phyloP scores from a whole-genome alignment of 2,113 vertebrate species.

The Xiphophorus couchianus region DNA sequence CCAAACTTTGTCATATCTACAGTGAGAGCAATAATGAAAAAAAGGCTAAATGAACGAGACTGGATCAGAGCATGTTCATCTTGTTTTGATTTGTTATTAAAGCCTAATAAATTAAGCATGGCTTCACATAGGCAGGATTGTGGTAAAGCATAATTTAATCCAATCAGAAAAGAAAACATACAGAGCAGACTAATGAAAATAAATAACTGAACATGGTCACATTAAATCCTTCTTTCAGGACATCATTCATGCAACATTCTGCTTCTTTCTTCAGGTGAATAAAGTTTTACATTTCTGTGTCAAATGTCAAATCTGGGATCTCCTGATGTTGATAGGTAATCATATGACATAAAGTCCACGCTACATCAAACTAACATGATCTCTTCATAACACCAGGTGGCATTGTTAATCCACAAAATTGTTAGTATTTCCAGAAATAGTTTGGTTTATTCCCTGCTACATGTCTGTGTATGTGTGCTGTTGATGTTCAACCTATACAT shows the following conservation, averaged over 20 bases:
- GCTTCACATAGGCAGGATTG: not conserved
- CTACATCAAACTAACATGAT: not conserved
- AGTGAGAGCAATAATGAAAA: not conserved
- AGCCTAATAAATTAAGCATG: not conserved
- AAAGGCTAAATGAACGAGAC: too few species aligned
- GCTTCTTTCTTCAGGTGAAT: not conserved
- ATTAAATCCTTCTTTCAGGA: not conserved
- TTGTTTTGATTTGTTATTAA: not conserved
- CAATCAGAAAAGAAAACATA: not conserved
- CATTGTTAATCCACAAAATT: conserved; percentile 34
- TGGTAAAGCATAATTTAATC: not conserved
- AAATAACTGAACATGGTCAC: not conserved
- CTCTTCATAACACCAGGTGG: conserved; percentile 53
- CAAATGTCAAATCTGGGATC: not conserved
- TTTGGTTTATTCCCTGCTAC: not conserved
- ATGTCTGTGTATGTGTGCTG: not conserved
- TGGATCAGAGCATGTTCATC: too few species aligned
- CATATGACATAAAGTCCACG: too few species aligned
- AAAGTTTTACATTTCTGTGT: not conserved
- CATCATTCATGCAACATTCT: not conserved
- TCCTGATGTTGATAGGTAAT: not conserved
- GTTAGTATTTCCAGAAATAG: not conserved
- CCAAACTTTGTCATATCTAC: not conserved
- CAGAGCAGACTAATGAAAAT: not conserved
- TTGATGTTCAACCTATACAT: not conserved